A percentile compares a stretch with the other conserved stretches of the same genome.
Conservation (phyloP, 2,113 vertebrate species). For the Lipotes vexillifer region DNA sequence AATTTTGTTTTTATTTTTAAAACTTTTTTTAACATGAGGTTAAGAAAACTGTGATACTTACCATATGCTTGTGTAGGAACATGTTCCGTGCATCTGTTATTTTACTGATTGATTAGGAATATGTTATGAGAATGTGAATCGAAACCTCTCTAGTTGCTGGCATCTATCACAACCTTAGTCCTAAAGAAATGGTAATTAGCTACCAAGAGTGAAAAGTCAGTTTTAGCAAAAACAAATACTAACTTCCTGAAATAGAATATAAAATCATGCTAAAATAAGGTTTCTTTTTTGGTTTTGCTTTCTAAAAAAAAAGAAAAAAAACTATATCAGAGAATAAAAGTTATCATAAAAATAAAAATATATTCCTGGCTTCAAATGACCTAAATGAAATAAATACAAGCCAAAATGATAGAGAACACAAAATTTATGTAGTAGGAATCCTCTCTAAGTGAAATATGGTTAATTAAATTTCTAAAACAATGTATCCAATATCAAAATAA, state of each 20-base stretch:
- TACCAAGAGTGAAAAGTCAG: background rate
- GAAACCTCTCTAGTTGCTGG: background rate
- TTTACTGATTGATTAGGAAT: background rate
- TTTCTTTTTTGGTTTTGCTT: background rate
- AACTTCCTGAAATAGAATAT: background rate
- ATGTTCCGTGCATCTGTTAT: background rate
- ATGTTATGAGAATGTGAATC: background rate
- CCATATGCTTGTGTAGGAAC: background rate
- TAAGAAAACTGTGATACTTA: background rate
- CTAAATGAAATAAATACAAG: background rate
- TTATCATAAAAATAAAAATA: background rate
- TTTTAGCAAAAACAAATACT: background rate
- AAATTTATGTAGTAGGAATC: background rate
- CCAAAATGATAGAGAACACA: background rate
- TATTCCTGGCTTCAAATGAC: background rate
- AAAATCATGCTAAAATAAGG: background rate
- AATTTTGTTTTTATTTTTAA: background rate
- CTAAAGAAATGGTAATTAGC: background rate
- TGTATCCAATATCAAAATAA: background rate
- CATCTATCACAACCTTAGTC: background rate
- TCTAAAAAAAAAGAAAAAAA: background rate
- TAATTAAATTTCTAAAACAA: background rate
- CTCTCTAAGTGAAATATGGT: background rate
- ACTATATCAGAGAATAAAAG: background rate
- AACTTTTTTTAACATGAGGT: background rate